Conservation (phyloP, 2,797 vertebrate genomes). For the Pyrrhura leucotis region DNA sequence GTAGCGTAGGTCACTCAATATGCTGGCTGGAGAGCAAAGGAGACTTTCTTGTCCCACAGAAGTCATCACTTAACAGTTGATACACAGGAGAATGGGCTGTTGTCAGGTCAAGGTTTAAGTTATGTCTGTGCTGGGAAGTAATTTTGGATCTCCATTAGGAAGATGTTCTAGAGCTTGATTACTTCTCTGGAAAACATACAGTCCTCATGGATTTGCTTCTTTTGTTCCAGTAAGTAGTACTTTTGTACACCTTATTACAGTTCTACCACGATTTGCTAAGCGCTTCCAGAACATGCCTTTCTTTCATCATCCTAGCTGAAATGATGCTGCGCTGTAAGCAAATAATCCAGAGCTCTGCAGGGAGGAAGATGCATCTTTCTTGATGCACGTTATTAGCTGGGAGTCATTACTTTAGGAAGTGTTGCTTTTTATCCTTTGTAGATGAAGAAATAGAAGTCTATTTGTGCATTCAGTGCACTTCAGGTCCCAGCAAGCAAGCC, state of each 20-base stretch:
- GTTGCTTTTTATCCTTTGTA: background rate
- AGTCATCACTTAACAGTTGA: background rate
- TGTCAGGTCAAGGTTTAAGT: background rate
- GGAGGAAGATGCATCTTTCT: background rate
- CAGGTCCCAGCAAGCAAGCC: background rate
- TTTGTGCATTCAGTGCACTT: background rate
- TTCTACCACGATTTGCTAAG: background rate
- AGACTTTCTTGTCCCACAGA: background rate
- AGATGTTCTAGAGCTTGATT: background rate
- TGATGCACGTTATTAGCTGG: background rate
- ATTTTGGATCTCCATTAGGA: background rate
- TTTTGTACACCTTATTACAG: background rate
- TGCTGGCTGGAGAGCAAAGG: background rate
- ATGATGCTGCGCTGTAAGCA: background rate
- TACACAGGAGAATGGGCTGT: background rate
- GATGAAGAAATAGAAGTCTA: background rate
- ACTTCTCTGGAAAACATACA: rapidly evolving
- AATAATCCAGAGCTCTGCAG: background rate
- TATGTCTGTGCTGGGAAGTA: background rate
- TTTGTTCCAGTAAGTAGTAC: rapidly evolving
- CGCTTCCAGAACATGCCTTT: rapidly evolving
- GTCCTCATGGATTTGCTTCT: background rate
- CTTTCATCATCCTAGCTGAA: background rate
- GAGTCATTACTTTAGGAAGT: background rate
- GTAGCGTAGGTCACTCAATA: rapidly evolving